Conservation (phyloP, 2,888 invertebrate genomes). For the Coleophora deauratella region DNA sequence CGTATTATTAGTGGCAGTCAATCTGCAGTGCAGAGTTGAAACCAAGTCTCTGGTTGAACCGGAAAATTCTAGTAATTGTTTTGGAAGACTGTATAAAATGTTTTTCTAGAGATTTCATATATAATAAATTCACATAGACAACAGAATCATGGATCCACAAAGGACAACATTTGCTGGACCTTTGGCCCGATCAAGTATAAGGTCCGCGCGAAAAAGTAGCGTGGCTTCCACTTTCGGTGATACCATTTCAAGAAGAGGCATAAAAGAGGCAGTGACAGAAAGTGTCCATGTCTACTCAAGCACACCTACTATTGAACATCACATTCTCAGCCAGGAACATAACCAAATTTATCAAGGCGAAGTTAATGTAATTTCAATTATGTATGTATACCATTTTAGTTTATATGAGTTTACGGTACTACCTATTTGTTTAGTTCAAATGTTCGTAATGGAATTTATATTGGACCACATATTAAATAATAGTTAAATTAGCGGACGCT, state of each 20-base stretch:
- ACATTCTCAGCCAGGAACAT: slow-evolving; percentile 38
- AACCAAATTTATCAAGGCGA: slow-evolving; percentile 54
- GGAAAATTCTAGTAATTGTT: no score
- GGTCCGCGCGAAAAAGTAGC: slow-evolving; percentile 41
- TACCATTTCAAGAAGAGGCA: no score
- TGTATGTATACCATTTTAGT: slow-evolving; percentile 32
- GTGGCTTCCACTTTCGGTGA: slow-evolving; percentile 12
- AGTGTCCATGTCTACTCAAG: slow-evolving; percentile 49
- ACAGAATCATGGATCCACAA: slow-evolving; percentile 42
- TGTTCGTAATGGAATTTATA: neutral
- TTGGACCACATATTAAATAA: neutral
- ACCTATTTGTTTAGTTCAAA: no score
- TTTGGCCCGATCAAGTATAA: slow-evolving; percentile 40
- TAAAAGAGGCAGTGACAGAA: slow-evolving; percentile 29
- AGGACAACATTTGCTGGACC: slow-evolving; percentile 46
- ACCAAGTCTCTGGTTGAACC: no score
- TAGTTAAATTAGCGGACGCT: no score
- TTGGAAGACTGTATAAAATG: no score
- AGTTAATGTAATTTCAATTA: slow-evolving; percentile 54
- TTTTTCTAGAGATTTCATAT: no score
- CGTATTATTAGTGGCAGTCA: no score
- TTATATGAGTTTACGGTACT: no score
- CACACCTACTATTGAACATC: slow-evolving; percentile 44
- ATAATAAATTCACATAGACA: no score
- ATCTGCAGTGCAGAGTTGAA: no score